Percentiles rank a stretch among this genome's conserved stretches.
Conservation (phyloP, 2,797 vertebrate genomes). For the Crax fasciolata region DNA sequence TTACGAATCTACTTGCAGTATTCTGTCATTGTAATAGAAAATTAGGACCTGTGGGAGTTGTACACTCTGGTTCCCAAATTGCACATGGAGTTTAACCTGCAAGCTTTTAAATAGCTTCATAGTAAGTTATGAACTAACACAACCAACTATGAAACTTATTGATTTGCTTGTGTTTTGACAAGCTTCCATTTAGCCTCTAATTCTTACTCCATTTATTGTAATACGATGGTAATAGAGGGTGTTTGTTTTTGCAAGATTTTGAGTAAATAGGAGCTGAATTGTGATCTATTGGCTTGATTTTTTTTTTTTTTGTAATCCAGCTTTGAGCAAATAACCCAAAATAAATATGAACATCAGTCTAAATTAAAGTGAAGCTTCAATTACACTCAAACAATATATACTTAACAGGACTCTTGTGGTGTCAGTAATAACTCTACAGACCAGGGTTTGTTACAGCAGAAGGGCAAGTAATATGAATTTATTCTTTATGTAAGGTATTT, state of each 20-base stretch:
- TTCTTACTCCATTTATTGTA: not conserved
- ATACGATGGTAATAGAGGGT: not conserved
- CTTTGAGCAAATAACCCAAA: not conserved
- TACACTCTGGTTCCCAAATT: not conserved
- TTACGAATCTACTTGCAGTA: not conserved
- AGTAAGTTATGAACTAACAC: not conserved
- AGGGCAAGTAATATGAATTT: not conserved
- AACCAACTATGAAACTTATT: not conserved
- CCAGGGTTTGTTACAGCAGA: not conserved
- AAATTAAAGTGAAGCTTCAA: conserved; percentile 22
- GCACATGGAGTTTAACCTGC: not conserved
- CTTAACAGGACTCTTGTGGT: not conserved
- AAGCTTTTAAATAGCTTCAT: not conserved
- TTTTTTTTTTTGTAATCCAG: not conserved
- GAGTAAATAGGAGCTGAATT: not conserved
- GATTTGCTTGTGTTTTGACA: not conserved
- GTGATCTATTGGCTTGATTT: not conserved
- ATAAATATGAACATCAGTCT: not conserved
- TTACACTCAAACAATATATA: not conserved
- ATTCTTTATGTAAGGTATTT: not conserved
- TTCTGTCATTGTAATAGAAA: not conserved
- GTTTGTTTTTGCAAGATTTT: not conserved
- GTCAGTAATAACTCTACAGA: not conserved
- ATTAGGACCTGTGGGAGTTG: not conserved
- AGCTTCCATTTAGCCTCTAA: not conserved